Evolutionary conservation across 2,113 vertebrate species (phyloP), one percentile per base, ranked within the genome.

Genomic region (Apistogramma diplotaenia): DNA sequence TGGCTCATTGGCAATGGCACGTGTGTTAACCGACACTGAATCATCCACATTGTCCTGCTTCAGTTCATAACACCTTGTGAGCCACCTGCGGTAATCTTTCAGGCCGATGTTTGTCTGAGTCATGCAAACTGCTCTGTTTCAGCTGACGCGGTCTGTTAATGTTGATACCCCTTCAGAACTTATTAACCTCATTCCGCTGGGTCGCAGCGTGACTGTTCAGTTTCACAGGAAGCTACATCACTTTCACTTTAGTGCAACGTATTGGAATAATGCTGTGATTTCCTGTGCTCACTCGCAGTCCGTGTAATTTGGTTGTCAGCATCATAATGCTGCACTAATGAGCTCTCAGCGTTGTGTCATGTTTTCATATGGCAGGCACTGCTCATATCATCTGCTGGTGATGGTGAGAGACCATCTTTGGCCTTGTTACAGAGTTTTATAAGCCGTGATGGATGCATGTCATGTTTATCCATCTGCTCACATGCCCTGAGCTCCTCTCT

Each of bases 151-250:
- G 51, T 87, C 65, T 49, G 79, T 81, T 86, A 83, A 70, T 56
- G 72, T 74, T 87, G 57, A 75, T 51, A 51, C 82, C 79, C 79
- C 78, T 78, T 85, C 81, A 87, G 71, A 83, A 60, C 59, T 84
- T 43, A 86, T 91, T 89, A 90, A 81, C 71, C 82, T 90, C 78
- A 61, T 81, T 81, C 43, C 62, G 16, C 53, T 78, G 81, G 80
- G 76, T 78, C 57, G 1, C 79, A 87, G 81, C 78, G 59, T 37
- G 62, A 87, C 53, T 81, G 56, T 80, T 88, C 77, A 62, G 27
- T 85, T 84, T 85, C 75, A 87, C 78, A 81, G 76, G 67, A 83
- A 82, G 75, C 77, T 78, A 19, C 60, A 79, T 78, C 67, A 57
- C 40, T 84, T 89, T 81, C 79, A 82, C 51, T 78, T 71, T 40